phyloP scores from a whole-genome alignment of 2,888 invertebrate genomes.

The Andricus quercusramuli region DNA sequence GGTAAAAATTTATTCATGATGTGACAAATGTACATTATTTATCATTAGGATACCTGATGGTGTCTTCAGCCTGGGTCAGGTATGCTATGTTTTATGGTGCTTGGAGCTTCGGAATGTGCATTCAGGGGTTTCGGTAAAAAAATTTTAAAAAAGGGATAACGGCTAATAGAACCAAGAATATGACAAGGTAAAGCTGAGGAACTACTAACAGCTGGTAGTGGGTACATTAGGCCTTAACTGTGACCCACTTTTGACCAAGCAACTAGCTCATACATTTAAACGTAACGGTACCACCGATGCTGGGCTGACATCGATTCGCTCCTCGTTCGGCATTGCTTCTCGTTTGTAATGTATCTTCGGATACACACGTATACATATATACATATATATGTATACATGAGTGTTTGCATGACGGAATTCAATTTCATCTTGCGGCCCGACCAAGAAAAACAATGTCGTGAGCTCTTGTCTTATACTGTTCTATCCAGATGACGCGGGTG shows the following conservation, averaged over 20 bases:
- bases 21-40: background rate
- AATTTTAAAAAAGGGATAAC: conserved; percentile 45
- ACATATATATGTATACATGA: background rate
- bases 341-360: conserved; percentile 16
- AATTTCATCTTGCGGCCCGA: conserved; percentile 23
- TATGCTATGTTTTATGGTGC: conserved; percentile 40
- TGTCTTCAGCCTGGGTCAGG: conserved; percentile 5
- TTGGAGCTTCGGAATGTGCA: conserved; percentile 45
- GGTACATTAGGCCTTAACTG: conserved; percentile 75
- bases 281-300: conserved; percentile 76
- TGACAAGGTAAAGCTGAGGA: conserved; percentile 61
- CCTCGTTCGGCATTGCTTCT: conserved; percentile 44
- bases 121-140: conserved; percentile 43
- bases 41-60: background rate
- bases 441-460: conserved; percentile 31
- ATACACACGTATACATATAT: background rate
- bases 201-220: conserved; percentile 58
- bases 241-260: conserved; percentile 75
- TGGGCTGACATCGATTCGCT: conserved; percentile 74
- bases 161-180: conserved; percentile 52
- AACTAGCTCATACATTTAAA: conserved; percentile 76
- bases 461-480: conserved; percentile 6
- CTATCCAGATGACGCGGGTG: conserved; percentile 22
- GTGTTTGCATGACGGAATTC: conserved; percentile 30
- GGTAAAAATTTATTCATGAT: background rate